Evolutionary conservation across 2,888 invertebrate species (phyloP), one percentile per base, ranked within the genome.

Genomic region (Drosophila neutralis): DNA sequence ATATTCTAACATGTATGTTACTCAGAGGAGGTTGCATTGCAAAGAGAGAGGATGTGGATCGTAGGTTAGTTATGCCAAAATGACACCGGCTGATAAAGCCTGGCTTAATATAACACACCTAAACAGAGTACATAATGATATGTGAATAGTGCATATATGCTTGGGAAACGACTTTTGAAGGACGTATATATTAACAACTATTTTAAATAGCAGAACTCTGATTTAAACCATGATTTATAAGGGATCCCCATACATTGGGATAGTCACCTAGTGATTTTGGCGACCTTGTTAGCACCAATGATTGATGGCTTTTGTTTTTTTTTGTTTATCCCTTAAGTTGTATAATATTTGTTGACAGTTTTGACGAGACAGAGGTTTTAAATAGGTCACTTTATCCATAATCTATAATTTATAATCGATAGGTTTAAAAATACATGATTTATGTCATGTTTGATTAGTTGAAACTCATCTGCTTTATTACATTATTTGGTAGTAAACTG

Each of bases 401-500:
- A 21, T 21, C 21, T 21, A 21, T 21, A 21, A 21, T 21, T 53
- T n/a, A 42, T 56, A 51, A 33, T 38, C 42, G 36, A 49, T 33
- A 36, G 51, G 33, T 56, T 63, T n/a, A 6, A 24, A 56, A 48
- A 64, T 57, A 45, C 11, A n/a, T 10, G 18, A 24, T 58, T 21
- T 53, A 77, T 65, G 42, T 5, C 60, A 51, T 76, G 60, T 75
- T 61, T 53, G 63, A 76, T 72, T 49, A 72, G 35, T 61, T 21
- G 21, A 38, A 42, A 48, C 33, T 56, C 36, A 66, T 21, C n/a
- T 29, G 29, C n/a, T 13, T 10, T 38, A 48, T 49, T 54, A 33
- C 24, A 27, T 38, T 27, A 56, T 8, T 61, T 54, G 61, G 36
- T n/a, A 51, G n/a, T 49, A 24, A 62, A 52, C 56, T 42, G 36